phyloP scores from a whole-genome alignment of 1,140 invertebrate species.

The Nasonia vitripennis region DNA sequence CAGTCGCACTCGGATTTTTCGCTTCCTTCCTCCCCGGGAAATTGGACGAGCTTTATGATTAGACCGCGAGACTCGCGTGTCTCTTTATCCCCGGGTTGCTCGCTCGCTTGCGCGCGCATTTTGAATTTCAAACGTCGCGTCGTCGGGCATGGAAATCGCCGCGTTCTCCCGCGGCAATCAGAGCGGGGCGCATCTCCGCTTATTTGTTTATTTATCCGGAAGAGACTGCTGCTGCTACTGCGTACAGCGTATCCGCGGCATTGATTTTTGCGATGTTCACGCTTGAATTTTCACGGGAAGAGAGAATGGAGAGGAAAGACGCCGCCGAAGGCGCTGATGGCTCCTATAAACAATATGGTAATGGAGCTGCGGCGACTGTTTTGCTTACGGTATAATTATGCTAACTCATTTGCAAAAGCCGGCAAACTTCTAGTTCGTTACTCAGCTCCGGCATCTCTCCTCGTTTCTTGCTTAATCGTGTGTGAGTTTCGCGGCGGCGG shows the following conservation, averaged over 20 bases:
- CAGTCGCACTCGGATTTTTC: slow-evolving; percentile 29
- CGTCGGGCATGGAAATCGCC: background rate
- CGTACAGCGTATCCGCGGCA: background rate
- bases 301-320: slow-evolving; percentile 6
- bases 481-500: background rate
- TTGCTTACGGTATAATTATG: slow-evolving; percentile 58
- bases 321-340: slow-evolving; percentile 13
- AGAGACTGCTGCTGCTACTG: too few relatives aligned
- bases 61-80: background rate
- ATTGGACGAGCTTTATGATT: slow-evolving; percentile 50
- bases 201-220: background rate
- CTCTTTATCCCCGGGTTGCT: slow-evolving; percentile 18
- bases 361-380: slow-evolving; percentile 44
- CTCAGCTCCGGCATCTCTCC: background rate
- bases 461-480: slow-evolving; percentile 34
- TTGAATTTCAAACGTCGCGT: slow-evolving; percentile 30
- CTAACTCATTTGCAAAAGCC: slow-evolving; percentile 59
- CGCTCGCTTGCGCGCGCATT: slow-evolving; percentile 8
- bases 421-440: slow-evolving; percentile 46
- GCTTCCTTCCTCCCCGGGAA: background rate
- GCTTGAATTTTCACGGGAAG: background rate
- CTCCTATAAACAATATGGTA: slow-evolving; percentile 60
- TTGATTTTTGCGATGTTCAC: background rate
- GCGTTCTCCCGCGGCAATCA: too few relatives aligned
- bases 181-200: too few relatives aligned